Evolutionary conservation across 2,113 vertebrate genomes (phyloP).

Genomic region (Dipodomys ordii): DNA sequence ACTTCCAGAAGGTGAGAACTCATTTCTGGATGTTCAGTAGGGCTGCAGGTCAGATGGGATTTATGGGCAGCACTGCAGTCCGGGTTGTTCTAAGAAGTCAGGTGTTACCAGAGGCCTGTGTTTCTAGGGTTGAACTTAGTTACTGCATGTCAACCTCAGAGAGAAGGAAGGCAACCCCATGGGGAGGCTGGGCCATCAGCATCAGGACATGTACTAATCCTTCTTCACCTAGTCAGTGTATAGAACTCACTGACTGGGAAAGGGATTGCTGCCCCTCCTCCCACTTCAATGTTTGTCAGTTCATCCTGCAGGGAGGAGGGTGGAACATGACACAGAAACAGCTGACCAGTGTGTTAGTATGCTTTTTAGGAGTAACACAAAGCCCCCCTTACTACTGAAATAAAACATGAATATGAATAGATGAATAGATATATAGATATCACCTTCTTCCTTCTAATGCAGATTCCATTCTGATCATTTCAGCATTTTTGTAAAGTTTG

Average conservation of each 20-base stretch:
- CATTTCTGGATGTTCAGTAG: not conserved
- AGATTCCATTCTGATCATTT: not conserved
- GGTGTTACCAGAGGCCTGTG: not conserved
- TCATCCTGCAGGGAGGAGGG: not conserved
- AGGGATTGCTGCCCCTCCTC: not conserved
- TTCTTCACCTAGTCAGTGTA: not conserved
- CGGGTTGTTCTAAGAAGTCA: not conserved
- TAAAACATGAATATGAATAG: not conserved
- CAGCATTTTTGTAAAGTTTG: not conserved
- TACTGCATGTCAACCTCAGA: not conserved
- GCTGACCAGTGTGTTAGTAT: not conserved
- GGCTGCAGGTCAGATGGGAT: not conserved
- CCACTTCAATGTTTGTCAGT: not conserved
- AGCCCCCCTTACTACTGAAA: not conserved
- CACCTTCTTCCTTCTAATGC: not conserved
- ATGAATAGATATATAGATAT: not conserved
- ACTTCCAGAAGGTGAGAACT: constrained; percentile 88
- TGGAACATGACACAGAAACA: not conserved
- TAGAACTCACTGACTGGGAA: not conserved
- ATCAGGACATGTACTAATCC: not conserved
- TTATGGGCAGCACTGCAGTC: not conserved
- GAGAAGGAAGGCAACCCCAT: not conserved
- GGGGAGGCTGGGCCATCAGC: not conserved
- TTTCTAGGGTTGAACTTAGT: not conserved
- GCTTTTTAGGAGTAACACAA: not conserved